Conservation (phyloP, 2,113 vertebrate species). For the Spea bombifrons region DNA sequence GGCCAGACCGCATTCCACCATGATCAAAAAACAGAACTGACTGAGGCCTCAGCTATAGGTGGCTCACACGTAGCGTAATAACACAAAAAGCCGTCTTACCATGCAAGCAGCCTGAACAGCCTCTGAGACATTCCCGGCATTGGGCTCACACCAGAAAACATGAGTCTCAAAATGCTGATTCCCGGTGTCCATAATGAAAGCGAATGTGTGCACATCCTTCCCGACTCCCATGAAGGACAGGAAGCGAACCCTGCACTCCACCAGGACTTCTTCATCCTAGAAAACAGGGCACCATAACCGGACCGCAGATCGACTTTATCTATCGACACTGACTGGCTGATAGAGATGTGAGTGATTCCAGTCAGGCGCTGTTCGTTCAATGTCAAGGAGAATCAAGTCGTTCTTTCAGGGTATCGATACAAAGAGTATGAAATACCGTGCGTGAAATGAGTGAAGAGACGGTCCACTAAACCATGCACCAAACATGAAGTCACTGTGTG, state of each 20-base stretch:
- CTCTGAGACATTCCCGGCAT: conserved; percentile 89
- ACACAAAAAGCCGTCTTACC: conserved; percentile 66
- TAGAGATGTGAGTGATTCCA: too few relatives aligned
- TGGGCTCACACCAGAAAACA: conserved; percentile 94
- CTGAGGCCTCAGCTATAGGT: too few relatives aligned
- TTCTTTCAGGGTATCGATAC: background rate
- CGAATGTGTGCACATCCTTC: conserved; percentile 87
- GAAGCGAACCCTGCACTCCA: conserved; percentile 95
- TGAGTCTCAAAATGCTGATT: conserved; percentile 96
- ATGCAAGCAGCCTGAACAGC: conserved; percentile 96
- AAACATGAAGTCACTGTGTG: background rate
- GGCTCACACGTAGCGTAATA: too few relatives aligned
- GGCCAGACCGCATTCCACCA: too few relatives aligned
- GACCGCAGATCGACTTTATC: too few relatives aligned
- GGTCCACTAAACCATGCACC: too few relatives aligned
- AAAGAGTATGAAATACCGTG: background rate
- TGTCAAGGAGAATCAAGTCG: conserved; percentile 1
- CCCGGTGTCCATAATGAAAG: conserved; percentile 97
- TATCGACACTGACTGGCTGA: too few relatives aligned
- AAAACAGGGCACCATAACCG: background rate
- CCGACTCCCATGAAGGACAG: conserved; percentile 98
- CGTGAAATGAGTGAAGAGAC: too few relatives aligned
- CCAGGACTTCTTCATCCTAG: conserved; percentile 85
- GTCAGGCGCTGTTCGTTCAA: background rate
- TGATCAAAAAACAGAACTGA: too few relatives aligned